Percentiles rank a stretch among this genome's conserved stretches.
These are phyloP conservation scores for Balaenoptera acutorostrata DNA, from an alignment of 2,113 vertebrate species.

Conservation along the genomic window DNA sequence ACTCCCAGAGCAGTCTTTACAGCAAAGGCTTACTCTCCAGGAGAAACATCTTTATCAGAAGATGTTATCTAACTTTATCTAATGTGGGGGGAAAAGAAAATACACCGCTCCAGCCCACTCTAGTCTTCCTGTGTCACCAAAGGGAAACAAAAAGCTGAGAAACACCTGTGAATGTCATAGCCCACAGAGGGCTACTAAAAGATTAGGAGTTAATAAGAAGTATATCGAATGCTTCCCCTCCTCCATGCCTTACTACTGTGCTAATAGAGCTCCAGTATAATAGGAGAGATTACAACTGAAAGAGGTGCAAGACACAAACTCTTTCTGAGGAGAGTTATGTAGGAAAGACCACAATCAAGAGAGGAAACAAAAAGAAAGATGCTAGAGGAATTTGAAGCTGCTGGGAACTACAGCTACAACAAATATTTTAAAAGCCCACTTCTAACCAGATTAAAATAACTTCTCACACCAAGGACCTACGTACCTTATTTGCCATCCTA, in stretches of 20 bases:
- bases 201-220: not conserved
- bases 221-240: not conserved
- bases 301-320: not conserved
- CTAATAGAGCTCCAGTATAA: not conserved
- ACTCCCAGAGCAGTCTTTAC: not conserved
- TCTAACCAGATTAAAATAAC: not conserved
- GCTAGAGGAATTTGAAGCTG: not conserved
- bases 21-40: not conserved
- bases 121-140: not conserved
- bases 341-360: not conserved
- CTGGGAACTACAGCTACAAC: not conserved
- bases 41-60: not conserved
- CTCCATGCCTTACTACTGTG: not conserved
- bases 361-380: not conserved
- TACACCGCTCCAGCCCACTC: not conserved
- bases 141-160: not conserved
- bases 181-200: not conserved
- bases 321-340: not conserved
- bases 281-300: not conserved
- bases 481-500: not conserved
- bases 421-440: not conserved
- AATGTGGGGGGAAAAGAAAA: not conserved
- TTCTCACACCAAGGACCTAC: not conserved
- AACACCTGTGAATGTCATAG: not conserved
- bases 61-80: not conserved